Percentiles rank a stretch among this genome's conserved stretches.
Evolutionary conservation across 2,797 vertebrate species (phyloP).

Genomic region (Sebastes itinus): DNA sequence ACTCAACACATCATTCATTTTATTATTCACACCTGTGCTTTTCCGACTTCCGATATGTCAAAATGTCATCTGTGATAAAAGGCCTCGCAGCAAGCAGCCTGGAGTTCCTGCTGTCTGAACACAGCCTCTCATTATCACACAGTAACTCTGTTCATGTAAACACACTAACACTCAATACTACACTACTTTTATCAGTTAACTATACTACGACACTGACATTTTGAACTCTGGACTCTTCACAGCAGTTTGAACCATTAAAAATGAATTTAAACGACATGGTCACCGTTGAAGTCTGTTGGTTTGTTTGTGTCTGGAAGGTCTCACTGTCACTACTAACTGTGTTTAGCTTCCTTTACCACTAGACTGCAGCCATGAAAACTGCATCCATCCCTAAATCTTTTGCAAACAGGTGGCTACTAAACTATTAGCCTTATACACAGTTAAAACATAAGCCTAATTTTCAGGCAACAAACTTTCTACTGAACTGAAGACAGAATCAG

Average conservation of each 20-base stretch:
- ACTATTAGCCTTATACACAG: not conserved
- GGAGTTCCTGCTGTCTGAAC: conserved; percentile 13
- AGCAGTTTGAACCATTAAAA: conserved; percentile 47
- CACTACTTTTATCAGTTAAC: not conserved
- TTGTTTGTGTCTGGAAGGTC: not conserved
- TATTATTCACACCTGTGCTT: too few species aligned
- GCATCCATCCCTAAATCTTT: too few species aligned
- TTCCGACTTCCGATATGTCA: too few species aligned
- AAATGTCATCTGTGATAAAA: not conserved
- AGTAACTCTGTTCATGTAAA: conserved; percentile 21
- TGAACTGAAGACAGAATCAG: not conserved
- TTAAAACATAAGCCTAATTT: not conserved
- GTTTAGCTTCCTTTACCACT: not conserved
- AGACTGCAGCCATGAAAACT: not conserved
- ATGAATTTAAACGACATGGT: conserved; percentile 21
- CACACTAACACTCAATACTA: conserved; percentile 29
- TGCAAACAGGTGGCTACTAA: not conserved
- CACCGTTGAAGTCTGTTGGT: not conserved
- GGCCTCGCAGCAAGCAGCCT: not conserved
- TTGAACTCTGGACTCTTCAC: conserved; percentile 25
- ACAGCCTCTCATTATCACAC: conserved; percentile 1
- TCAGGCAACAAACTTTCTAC: not conserved
- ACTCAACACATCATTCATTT: too few species aligned
- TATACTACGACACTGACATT: conserved; percentile 30
- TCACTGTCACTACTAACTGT: not conserved